These are phyloP conservation scores for Melanerpes formicivorus DNA, from an alignment of 2,113 vertebrate genomes.

Conservation along the genomic window DNA sequence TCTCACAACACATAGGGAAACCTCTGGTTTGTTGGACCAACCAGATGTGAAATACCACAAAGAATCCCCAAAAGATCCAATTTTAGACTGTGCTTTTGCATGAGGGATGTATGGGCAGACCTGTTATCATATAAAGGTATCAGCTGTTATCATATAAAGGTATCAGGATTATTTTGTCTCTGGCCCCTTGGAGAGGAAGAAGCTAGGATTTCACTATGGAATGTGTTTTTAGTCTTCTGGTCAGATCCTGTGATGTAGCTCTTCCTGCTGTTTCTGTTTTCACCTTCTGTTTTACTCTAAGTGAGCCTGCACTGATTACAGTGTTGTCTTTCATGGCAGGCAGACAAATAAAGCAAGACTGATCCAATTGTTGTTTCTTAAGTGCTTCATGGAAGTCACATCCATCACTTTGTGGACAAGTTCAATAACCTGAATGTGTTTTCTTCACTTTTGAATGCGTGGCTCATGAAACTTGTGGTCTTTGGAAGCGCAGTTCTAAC, in stretches of 20 bases:
- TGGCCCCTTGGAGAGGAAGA: rapidly evolving
- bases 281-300: background rate
- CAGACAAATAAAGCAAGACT: background rate
- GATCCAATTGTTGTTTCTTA: background rate
- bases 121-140: background rate
- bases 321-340: background rate
- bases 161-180: background rate
- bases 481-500: background rate
- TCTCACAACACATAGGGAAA: background rate
- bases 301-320: background rate
- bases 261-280: background rate
- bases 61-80: background rate
- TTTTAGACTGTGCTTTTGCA: background rate
- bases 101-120: background rate
- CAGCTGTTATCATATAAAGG: background rate
- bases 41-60: background rate
- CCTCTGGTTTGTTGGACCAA: background rate
- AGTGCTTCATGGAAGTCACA: background rate
- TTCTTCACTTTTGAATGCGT: background rate
- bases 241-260: background rate
- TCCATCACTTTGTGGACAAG: background rate
- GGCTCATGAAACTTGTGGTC: background rate
- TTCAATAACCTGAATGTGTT: background rate
- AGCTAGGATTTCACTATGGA: background rate
- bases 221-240: background rate